Evolutionary conservation across 2,888 invertebrate species (phyloP), one percentile per base, ranked within the genome.

Genomic region (Callinectes sapidus): DNA sequence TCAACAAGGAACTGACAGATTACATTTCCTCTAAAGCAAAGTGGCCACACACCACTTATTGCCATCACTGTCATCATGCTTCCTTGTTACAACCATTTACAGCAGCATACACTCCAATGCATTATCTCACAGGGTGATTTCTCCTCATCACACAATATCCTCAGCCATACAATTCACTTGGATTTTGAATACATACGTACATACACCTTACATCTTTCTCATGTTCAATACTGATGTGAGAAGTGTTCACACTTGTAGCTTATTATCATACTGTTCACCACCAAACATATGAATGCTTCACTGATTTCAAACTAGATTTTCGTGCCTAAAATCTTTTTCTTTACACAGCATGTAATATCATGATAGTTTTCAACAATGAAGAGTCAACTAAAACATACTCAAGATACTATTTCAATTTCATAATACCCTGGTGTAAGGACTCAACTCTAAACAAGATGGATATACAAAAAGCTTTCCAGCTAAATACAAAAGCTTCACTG

Each of bases 221-320:
- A 32, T 32, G 32, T 81, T 35, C 32, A 32, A 81, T 35, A 14
- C 35, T 81, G n/a, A 71, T 13, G 71, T 81, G 32, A 81, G 14
- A 35, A 81, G 35, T 81, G 32, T 32, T 32, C n/a, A 81, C 32
- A 35, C 16, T 81, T 35, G 18, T 81, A 35, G 32, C 6, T 18
- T 16, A 81, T 81, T 16, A 81, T 81, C 81, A 81, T 35, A 71
- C 81, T 14, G 35, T 35, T 32, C 81, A 71, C 28, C 71, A n/a
- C n/a, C 28, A 28, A 71, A n/a, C 71, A 61, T 61, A 71, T 71
- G 71, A 23, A n/a, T 71, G 71, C 71, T 71, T 81, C 81, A 35
- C 2, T 81, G 35, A 32, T 35, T 35, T 81, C 18, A 81, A n/a
- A 71, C 5, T 71, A 71, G 23, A 71, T 71, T n/a, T n/a, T n/a